A percentile compares a stretch with the other conserved stretches of the same genome.
Evolutionary conservation across 2,113 vertebrate genomes (phyloP).

Genomic region (Balaeniceps rex): DNA sequence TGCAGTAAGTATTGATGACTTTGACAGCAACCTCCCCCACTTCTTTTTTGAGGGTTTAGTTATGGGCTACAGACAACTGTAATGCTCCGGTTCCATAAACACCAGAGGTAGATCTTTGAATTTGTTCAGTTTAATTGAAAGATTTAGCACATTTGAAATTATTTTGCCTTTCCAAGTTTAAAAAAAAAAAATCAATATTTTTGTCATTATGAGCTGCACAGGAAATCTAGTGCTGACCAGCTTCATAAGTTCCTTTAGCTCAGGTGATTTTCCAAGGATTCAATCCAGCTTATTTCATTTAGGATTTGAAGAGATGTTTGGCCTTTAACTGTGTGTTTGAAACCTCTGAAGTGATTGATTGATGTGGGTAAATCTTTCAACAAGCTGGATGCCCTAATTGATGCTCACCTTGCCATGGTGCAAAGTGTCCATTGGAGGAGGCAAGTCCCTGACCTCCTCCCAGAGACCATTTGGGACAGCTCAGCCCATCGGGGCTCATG

Average conservation of each 20-base stretch:
- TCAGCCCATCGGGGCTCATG: not conserved
- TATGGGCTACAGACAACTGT: not conserved
- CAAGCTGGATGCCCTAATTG: not conserved
- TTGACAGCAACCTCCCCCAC: not conserved
- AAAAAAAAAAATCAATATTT: not conserved
- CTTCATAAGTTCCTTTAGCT: not conserved
- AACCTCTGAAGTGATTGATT: not conserved
- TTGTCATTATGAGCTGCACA: not conserved
- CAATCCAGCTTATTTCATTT: not conserved
- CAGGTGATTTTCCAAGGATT: not conserved
- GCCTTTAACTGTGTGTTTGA: not conserved
- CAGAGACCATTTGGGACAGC: not conserved
- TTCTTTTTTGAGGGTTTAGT: not conserved
- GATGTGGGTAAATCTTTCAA: not conserved
- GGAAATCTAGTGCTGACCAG: not conserved
- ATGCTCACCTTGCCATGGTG: not conserved
- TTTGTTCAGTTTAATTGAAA: not conserved
- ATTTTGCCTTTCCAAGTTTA: not conserved
- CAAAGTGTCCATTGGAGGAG: not conserved
- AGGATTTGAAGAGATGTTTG: not conserved
- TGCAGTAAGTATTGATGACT: not conserved
- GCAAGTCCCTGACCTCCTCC: not conserved
- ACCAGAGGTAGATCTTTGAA: not conserved
- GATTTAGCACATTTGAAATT: not conserved
- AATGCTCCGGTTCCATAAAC: not conserved